These are phyloP conservation scores for Sebastes melanostomus DNA, from an alignment of 2,797 vertebrate species.

Conservation along the genomic window DNA sequence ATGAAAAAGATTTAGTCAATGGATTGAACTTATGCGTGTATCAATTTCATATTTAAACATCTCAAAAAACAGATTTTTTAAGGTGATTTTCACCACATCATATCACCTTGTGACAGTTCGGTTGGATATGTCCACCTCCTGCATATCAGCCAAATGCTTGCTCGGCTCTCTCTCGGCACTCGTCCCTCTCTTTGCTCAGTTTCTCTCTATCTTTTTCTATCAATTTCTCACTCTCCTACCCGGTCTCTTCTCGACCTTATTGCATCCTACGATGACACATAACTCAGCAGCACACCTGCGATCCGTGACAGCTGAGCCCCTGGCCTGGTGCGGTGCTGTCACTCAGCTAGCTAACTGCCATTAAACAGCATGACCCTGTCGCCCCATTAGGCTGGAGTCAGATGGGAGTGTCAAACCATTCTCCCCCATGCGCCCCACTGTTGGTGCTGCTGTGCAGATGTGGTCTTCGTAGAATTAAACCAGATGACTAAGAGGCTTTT, in stretches of 20 bases:
- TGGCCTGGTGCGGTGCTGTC: slow-evolving; percentile 82
- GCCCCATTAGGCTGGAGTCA: slow-evolving; percentile 91
- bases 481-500: not conserved
- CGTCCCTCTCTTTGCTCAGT: not conserved
- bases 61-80: not conserved
- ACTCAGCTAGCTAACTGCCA: slow-evolving; percentile 83
- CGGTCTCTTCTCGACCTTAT: slow-evolving; percentile 77
- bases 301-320: slow-evolving; percentile 85
- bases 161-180: not conserved
- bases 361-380: slow-evolving; percentile 87
- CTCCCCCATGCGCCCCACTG: slow-evolving; percentile 40
- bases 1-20: not conserved
- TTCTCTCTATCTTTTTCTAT: slow-evolving; percentile 24
- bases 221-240: slow-evolving; percentile 23
- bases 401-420: slow-evolving; percentile 78
- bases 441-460: slow-evolving; percentile 32
- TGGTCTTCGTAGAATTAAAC: slow-evolving; percentile 12
- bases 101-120: not conserved
- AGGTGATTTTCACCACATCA: not conserved
- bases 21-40: not conserved
- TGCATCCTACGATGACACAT: slow-evolving; percentile 86
- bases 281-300: slow-evolving; percentile 87
- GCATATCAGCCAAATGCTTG: not conserved
- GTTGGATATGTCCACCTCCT: not conserved
- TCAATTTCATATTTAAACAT: not conserved